phyloP scores from a whole-genome alignment of 2,797 vertebrate species.

The Poeciliopsis turneri region DNA sequence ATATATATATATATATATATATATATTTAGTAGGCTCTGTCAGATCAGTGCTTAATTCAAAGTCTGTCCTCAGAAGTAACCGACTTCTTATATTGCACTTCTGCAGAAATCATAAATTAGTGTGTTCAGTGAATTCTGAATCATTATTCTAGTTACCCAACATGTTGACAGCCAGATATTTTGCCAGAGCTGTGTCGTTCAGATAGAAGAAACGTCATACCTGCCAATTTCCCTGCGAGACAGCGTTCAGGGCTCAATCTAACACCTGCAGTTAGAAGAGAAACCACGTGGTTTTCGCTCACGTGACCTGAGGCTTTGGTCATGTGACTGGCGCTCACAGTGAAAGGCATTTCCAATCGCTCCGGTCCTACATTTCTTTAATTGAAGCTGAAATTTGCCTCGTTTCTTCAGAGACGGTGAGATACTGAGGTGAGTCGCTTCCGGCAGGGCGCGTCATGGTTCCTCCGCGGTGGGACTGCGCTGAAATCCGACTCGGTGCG shows the following conservation, averaged over 20 bases:
- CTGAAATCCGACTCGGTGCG: conserved; percentile 21
- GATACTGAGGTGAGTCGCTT: conserved; percentile 56
- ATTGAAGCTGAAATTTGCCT: accelerated
- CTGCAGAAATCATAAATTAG: neutral
- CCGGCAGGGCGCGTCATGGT: neutral
- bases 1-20: no score
- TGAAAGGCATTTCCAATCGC: accelerated
- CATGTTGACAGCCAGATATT: neutral
- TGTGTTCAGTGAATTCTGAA: neutral
- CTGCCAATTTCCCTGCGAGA: conserved; percentile 35
- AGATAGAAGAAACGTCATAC: neutral
- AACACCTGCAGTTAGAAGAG: accelerated
- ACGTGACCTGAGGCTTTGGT: conserved; percentile 33
- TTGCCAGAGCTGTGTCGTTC: neutral
- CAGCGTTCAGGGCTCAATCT: neutral
- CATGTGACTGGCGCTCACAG: conserved; percentile 36
- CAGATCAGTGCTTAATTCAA: neutral
- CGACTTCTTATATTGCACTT: neutral
- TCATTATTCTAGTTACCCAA: neutral
- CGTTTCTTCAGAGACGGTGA: neutral
- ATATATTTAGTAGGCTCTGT: neutral
- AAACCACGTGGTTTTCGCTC: conserved; percentile 38
- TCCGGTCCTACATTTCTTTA: accelerated
- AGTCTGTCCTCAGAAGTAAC: neutral
- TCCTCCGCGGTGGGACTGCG: neutral